These are phyloP conservation scores for Hyles vespertilio DNA, from an alignment of 1,140 invertebrate genomes.

Conservation along the genomic window DNA sequence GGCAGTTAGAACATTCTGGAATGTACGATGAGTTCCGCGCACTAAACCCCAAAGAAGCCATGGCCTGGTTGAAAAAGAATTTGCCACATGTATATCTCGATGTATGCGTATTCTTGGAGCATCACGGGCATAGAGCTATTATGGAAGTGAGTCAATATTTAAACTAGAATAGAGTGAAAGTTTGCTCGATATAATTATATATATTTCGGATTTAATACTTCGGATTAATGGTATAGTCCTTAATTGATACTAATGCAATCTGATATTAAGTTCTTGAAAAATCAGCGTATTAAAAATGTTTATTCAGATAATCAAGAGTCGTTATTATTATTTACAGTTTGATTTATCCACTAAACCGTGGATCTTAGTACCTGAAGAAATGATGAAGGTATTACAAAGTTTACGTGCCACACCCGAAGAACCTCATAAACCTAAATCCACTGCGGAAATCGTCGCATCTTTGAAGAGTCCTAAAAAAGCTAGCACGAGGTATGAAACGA, in stretches of 20 bases:
- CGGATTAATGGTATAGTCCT: too few relatives aligned
- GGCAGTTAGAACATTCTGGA: conserved; percentile 69
- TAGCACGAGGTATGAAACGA: conserved; percentile 54
- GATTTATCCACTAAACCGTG: conserved; percentile 82
- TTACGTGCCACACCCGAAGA: conserved; percentile 38
- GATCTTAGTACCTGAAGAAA: conserved; percentile 77
- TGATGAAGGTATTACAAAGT: conserved; percentile 80
- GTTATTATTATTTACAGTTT: conserved; percentile 68
- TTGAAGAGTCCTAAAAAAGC: conserved; percentile 73
- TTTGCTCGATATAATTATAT: too few relatives aligned
- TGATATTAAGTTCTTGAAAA: too few relatives aligned
- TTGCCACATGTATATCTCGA: conserved; percentile 69
- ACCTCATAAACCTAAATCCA: conserved; percentile 24
- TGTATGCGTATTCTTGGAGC: conserved; percentile 79
- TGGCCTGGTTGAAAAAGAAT: conserved; percentile 78
- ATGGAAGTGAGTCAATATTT: conserved; percentile 78
- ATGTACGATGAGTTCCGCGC: conserved; percentile 74
- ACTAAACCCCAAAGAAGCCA: conserved; percentile 71
- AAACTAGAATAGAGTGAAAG: too few relatives aligned
- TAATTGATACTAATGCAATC: too few relatives aligned
- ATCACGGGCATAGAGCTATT: conserved; percentile 84
- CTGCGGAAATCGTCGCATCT: conserved; percentile 56
- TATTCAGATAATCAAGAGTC: too few relatives aligned
- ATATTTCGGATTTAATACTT: too few relatives aligned
- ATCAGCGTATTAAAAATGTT: too few relatives aligned